Base-by-base conservation (phyloP, 1,140 invertebrate species). In the Mamestra configurata region DNA sequence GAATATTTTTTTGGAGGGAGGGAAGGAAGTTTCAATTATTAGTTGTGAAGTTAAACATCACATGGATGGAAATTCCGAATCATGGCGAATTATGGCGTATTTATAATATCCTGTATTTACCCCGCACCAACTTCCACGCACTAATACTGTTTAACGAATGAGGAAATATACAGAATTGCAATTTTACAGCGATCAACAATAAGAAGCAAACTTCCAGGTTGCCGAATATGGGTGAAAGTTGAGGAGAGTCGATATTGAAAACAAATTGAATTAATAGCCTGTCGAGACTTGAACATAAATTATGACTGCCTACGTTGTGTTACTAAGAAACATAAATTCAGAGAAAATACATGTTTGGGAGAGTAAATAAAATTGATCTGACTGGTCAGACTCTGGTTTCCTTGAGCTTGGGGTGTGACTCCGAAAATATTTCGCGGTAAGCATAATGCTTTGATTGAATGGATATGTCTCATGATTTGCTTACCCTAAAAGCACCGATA, bases 221-320 rank as follows among this genome's bases (percentile, higher is more conserved):
- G 79, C 85, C 82, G 80, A 91, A 89, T 88, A 82, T 83, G 77
- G 84, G 89, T 86, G 89, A 92, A 91, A 92, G 90, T 89, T 85
- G 82, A 72, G 13, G 66, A 83, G 83, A 84, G 77, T 77, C 55
- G 83, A 85, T 85, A 89, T 87, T 83, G 83, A 87, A 89, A 90
- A 88, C 87, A 88, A 87, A 90, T 88, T 87, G 86, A 90, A 90
- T 90, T 89, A 86, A 88, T 88, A 83, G 79, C 80, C 77, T 78
- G 79, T 76, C 81, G 83, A 86, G 76, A 77, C 82, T 82, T 78
- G 77, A 66, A 85, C 82, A 85, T 86, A 87, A 88, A 88, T 90
- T 86, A 88, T 86, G 84, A 70, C 85, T 79, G 77, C 88, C 90
- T 89, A 90, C 84, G 86, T 84, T 82, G 75, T 79, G 73, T 81